Evolutionary conservation across 2,113 vertebrate genomes (phyloP), one percentile per base, ranked within the genome.

Genomic region (Coptodon bakossiorum): DNA sequence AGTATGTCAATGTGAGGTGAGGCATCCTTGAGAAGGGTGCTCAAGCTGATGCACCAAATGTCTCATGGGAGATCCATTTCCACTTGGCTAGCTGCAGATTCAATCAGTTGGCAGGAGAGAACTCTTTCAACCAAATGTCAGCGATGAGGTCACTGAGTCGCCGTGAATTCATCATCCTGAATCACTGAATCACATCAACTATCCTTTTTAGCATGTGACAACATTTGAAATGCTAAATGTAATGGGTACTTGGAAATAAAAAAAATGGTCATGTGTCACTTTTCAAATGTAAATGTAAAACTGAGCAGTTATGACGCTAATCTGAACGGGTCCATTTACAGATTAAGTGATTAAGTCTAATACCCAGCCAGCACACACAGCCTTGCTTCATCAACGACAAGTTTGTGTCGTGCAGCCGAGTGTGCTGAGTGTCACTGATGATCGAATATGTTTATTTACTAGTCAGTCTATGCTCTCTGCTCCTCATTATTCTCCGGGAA

Each of bases 361-460:
- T 22, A 61, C 50, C 45, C 24, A 5, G 12, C 45, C 61, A 16
- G 40, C 5, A n/a, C 19, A 45, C 48, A 38, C 81, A 80, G 71
- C 85, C 12, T 9, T 5, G 63, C 19, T 43, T 90, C 84, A 82
- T 83, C 89, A 7, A 5, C 13, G 9, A 3, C 40, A 43, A 19
- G 53, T 40, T 27, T 34, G 53, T 50, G 59, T 19, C 6, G 11
- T 19, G 52, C 31, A 48, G 10, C 6, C 16, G 86, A 90, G 66
- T 80, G 84, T 22, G 54, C 40, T 45, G 16, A 78, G 73, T 52
- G 73, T 34, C 73, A 78, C 45, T 80, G 86, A 93, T 88, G 83
- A 81, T 90, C 66, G 17, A 82, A 85, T 88, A 71, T 86, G 91
- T 92, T 94, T 95, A 94, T 96, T 95, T 96, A 95, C 94, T 86